phyloP scores from a whole-genome alignment of 2,888 invertebrate species.

The Polyommatus icarus region DNA sequence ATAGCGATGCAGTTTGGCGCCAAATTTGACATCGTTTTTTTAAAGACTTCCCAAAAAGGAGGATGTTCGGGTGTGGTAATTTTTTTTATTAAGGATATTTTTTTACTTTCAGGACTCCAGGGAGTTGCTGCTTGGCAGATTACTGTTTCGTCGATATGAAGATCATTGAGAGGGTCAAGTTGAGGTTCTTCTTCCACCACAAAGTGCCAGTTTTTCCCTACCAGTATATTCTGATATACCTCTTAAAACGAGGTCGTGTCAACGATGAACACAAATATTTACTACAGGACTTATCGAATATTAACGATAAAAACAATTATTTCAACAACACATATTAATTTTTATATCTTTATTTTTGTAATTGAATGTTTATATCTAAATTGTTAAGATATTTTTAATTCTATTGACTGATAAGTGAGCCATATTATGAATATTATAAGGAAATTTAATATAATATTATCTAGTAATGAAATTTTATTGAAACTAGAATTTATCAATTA shows the following conservation, averaged over 20 bases:
- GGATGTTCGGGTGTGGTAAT: not conserved
- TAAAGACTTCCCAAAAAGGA: too few relatives aligned
- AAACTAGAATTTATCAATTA: not conserved
- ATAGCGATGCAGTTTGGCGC: too few relatives aligned
- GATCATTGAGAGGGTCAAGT: constrained; percentile 69
- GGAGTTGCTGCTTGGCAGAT: constrained; percentile 72
- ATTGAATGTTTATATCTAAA: constrained; percentile 32
- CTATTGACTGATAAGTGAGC: constrained; percentile 14
- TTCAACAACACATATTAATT: constrained; percentile 66
- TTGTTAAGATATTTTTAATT: constrained; percentile 22
- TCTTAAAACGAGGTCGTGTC: constrained; percentile 66
- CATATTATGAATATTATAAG: constrained; percentile 11
- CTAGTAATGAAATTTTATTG: not conserved
- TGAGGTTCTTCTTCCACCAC: constrained; percentile 71
- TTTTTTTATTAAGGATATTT: not conserved
- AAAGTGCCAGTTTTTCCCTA: constrained; percentile 74
- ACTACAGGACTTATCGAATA: constrained; percentile 66
- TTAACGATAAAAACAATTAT: constrained; percentile 63
- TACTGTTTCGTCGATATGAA: constrained; percentile 77
- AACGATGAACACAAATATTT: constrained; percentile 70
- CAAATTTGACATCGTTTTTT: too few relatives aligned
- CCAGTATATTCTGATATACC: constrained; percentile 69
- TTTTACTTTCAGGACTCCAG: constrained; percentile 59
- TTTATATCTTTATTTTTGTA: not conserved
- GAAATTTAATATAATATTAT: not conserved